Evolutionary conservation across 1,140 invertebrate species (phyloP), one percentile per base, ranked within the genome.

Genomic region (Coenobita brevimanus): DNA sequence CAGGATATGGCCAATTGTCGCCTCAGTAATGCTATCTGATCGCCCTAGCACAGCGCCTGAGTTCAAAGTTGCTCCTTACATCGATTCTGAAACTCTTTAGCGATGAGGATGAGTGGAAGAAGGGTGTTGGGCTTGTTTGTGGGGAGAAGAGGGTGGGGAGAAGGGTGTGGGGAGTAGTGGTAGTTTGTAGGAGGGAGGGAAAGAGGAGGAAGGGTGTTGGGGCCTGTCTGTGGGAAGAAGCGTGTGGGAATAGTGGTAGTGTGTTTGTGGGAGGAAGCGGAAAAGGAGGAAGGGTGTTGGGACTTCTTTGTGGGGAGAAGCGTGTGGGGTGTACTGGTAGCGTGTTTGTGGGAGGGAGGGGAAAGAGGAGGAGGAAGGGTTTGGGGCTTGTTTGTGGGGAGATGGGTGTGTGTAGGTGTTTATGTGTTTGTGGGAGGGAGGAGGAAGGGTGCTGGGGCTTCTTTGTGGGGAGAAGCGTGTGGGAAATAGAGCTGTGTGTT

Each of bases 21-120:
- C 82, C 73, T 3, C 82, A 33, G 82, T 85, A 85, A 85, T 85
- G 82, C 50, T 85, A 85, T 85, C 82, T 85, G 82, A 85, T 85
- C 50, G 67, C 60, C 60, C 69, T 73, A 64, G 36, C 82, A 30
- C 24, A 33, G 30, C 46, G 4, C 73, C 54, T 27, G 69, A 78
- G 46, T 78, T 76, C 33, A 76, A 85, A 85, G 73, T 85, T 85
- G 67, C 67, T 83, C 30, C 27, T 83, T 38, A 41, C 62, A 83
- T 83, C 82, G 82, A 83, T 83, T 75, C 33, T 24, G 33, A 83
- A 73, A 83, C 69, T 83, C 36, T 67, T 83, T 83, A 73, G 50
- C 50, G 82, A 57, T 4, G 75, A 17, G 43, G 75, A 46, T 15
- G 38, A 6, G 38, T 38, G n/a, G 75, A 36, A 57, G 79, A 54